Evolutionary conservation across 2,113 vertebrate species (phyloP).

Genomic region (Noturus placidus): DNA sequence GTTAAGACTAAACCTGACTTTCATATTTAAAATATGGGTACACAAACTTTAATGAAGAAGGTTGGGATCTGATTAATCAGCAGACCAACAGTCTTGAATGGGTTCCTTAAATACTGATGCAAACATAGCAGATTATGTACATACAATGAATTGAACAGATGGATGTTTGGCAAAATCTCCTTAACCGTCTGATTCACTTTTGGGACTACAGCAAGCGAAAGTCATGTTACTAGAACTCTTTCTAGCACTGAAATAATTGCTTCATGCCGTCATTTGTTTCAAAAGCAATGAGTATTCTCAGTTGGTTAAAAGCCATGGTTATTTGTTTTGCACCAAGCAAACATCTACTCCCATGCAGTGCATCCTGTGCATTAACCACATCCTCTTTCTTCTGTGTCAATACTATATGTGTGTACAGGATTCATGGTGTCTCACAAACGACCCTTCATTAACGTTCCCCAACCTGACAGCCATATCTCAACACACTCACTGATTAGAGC

Average conservation of each 20-base stretch:
- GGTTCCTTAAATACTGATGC: not conserved
- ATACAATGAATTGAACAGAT: not conserved
- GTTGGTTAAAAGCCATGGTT: not conserved
- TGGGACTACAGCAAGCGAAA: not conserved
- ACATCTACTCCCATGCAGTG: not conserved
- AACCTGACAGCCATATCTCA: slow-evolving; percentile 33
- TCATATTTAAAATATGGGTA: not conserved
- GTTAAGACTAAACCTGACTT: not conserved
- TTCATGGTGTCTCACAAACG: slow-evolving; percentile 16
- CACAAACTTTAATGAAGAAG: not conserved
- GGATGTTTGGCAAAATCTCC: not conserved
- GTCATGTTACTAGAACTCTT: not conserved
- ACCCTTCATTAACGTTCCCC: not conserved
- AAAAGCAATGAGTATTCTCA: not conserved
- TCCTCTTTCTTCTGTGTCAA: slow-evolving; percentile 17
- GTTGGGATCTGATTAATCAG: not conserved
- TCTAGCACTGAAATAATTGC: not conserved
- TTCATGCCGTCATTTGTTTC: not conserved
- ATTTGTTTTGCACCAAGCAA: not conserved
- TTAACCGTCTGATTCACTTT: not conserved
- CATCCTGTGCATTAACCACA: slow-evolving; percentile 50
- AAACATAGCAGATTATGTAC: not conserved
- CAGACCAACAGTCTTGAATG: not conserved
- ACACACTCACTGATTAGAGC: slow-evolving; percentile 43
- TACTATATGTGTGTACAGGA: not conserved